phyloP scores from a whole-genome alignment of 1,140 invertebrate species.

The Chlorops oryzae region DNA sequence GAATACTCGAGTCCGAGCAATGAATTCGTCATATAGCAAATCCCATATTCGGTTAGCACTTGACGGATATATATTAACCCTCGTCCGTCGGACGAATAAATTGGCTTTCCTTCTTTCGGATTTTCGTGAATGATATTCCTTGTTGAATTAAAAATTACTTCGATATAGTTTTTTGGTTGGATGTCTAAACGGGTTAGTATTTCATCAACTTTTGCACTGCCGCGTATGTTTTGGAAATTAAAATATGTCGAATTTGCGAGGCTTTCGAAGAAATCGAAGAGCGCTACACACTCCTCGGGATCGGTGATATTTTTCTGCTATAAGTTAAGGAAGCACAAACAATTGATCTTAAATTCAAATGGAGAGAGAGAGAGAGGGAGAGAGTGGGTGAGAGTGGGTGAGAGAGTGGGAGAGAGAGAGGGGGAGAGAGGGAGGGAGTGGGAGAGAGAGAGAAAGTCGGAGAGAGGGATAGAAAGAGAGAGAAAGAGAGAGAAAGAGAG shows the following conservation, averaged over 20 bases:
- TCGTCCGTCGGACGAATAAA: slow-evolving; percentile 19
- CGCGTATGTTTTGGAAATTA: slow-evolving; percentile 39
- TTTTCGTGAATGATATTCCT: slow-evolving; percentile 25
- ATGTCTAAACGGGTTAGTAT: slow-evolving; percentile 22
- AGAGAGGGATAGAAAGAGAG: too few species aligned
- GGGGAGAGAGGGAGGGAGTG: too few species aligned
- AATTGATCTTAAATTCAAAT: slow-evolving; percentile 9
- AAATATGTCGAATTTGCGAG: slow-evolving; percentile 41
- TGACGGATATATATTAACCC: slow-evolving; percentile 29
- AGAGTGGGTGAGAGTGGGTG: too few species aligned
- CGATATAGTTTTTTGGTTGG: slow-evolving; percentile 33
- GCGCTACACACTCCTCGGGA: slow-evolving; percentile 15
- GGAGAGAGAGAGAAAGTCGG: too few species aligned
- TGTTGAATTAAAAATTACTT: slow-evolving; percentile 40
- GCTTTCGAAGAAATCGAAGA: slow-evolving; percentile 35
- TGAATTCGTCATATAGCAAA: slow-evolving; percentile 38
- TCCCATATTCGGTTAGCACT: slow-evolving; percentile 39
- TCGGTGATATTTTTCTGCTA: slow-evolving; percentile 10
- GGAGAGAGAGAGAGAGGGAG: too few species aligned
- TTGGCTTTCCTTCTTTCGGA: slow-evolving; percentile 15
- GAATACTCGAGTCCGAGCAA: slow-evolving; percentile 27
- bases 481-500: neutral
- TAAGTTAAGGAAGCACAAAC: neutral
- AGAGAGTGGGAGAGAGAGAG: too few species aligned
- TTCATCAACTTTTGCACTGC: slow-evolving; percentile 21